These are phyloP conservation scores for Sardina pilchardus DNA, from an alignment of 2,113 vertebrate genomes.

Conservation along the genomic window DNA sequence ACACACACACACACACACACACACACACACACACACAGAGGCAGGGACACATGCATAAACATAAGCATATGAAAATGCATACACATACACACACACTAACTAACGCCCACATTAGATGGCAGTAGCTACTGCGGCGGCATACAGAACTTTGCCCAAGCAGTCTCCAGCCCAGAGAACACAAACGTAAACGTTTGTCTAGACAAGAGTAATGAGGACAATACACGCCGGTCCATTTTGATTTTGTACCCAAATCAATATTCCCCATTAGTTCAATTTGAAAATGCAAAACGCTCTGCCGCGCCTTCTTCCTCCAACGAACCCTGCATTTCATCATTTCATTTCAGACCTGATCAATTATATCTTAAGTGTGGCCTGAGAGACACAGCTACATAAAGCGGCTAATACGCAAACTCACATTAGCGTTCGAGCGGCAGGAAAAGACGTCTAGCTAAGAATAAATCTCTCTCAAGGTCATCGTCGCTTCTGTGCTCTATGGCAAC, in stretches of 20 bases:
- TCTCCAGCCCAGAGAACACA: neutral
- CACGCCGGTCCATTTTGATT: neutral
- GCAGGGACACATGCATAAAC: conserved; percentile 24
- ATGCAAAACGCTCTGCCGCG: neutral
- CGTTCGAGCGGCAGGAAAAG: neutral
- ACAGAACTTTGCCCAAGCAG: neutral
- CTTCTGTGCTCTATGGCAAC: neutral
- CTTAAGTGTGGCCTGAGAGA: neutral
- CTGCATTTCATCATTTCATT: neutral
- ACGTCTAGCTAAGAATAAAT: neutral
- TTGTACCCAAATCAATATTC: neutral
- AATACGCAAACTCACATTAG: neutral
- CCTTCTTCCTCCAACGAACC: neutral
- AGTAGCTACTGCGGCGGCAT: neutral
- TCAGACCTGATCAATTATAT: neutral
- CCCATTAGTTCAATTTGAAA: conserved; percentile 9
- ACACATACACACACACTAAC: neutral
- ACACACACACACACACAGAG: conserved; percentile 57
- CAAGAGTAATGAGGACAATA: conserved; percentile 2
- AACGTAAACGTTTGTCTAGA: neutral
- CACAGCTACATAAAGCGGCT: neutral
- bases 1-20: conserved; percentile 33
- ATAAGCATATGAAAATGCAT: neutral
- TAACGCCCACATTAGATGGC: neutral
- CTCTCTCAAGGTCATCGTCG: neutral